Evolutionary conservation across 92 coral and sea anemone genomes (phyloP).

Genomic region (Heliopora coerulea): DNA sequence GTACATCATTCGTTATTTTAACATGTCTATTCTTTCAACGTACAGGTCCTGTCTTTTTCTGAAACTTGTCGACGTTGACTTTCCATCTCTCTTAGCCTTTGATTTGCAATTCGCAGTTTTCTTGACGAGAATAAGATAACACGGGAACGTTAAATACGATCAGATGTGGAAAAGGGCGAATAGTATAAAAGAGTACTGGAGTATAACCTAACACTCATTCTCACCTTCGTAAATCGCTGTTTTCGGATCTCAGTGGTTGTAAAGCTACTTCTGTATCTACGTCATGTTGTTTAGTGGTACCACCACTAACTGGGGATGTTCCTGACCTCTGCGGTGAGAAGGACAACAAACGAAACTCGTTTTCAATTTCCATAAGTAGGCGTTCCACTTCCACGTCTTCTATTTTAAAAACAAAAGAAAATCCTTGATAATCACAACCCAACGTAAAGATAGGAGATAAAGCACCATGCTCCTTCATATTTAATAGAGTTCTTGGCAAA

Average conservation of each 20-base stretch:
- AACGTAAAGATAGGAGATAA: no score
- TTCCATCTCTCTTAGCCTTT: slow-evolving; percentile 64
- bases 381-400: slow-evolving; percentile 89
- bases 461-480: no score
- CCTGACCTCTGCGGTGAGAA: slow-evolving; percentile 51
- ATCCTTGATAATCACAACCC: no score
- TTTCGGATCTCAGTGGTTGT: slow-evolving; percentile 69
- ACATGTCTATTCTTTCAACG: neutral
- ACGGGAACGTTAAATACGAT: neutral
- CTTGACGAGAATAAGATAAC: slow-evolving; percentile 36
- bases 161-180: no score
- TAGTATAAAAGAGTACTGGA: no score
- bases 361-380: slow-evolving; percentile 82
- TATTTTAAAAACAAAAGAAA: slow-evolving; percentile 8
- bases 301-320: slow-evolving; percentile 1
- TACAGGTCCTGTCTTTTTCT: slow-evolving; percentile 4
- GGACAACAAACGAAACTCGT: slow-evolving; percentile 61
- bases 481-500: no score
- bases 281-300: slow-evolving; percentile 33
- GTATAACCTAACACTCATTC: no score
- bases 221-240: slow-evolving; percentile 79
- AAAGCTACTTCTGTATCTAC: slow-evolving; percentile 57
- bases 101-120: slow-evolving; percentile 70
- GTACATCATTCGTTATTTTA: no score
- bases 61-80: neutral